These are phyloP conservation scores for Agrypnus murinus DNA, from an alignment of 2,888 invertebrate genomes.

Conservation along the genomic window DNA sequence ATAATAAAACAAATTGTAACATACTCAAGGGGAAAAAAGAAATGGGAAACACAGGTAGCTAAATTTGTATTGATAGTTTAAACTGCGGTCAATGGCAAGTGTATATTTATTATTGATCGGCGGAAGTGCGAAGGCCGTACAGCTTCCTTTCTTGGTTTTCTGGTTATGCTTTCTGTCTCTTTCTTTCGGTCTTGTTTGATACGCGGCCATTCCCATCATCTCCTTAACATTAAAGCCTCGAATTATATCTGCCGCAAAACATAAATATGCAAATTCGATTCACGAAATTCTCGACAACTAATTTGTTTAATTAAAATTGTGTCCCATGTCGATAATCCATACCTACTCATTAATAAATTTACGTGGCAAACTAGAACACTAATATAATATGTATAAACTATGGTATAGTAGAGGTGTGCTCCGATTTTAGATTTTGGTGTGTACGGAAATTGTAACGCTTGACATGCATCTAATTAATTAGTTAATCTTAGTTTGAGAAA, in stretches of 20 bases:
- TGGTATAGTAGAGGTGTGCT: no score
- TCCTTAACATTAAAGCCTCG: neutral
- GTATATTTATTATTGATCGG: constrained; percentile 35
- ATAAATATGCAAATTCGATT: constrained; percentile 11
- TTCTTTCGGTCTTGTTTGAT: neutral
- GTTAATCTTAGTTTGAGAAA: no score
- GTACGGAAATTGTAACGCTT: no score
- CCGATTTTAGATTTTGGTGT: no score
- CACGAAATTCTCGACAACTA: no score
- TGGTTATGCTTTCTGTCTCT: neutral
- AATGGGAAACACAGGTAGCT: constrained; percentile 30
- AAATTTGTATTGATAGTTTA: constrained; percentile 26
- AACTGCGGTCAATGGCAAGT: constrained; percentile 35
- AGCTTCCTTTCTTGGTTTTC: constrained; percentile 33
- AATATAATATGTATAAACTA: no score
- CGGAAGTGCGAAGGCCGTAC: constrained; percentile 37
- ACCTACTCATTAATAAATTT: no score
- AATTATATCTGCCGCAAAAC: neutral
- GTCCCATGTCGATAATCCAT: no score
- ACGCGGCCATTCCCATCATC: neutral
- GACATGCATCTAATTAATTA: no score
- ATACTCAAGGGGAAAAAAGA: constrained; percentile 6
- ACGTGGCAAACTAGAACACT: no score
- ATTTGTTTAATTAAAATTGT: no score
- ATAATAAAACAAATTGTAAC: constrained; percentile 12